A percentile compares a stretch with the other conserved stretches of the same genome.
Conservation (phyloP, 1,140 invertebrate species). For the Tetramorium parvispinum region DNA sequence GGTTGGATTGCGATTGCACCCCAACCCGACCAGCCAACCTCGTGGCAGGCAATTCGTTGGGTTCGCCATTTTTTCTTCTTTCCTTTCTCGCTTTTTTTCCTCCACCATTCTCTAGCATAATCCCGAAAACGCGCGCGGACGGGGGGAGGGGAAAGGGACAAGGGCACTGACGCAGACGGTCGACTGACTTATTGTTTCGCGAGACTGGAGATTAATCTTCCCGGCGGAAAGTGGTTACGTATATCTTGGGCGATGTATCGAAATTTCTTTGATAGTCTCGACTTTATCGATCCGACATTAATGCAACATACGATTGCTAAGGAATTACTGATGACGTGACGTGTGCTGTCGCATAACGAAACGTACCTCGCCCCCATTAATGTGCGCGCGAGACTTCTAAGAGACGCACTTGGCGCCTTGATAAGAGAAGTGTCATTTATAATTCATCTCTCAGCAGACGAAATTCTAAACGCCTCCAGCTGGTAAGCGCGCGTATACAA, state of each 20-base stretch:
- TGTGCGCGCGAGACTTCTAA: conserved; percentile 2
- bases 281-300: background rate
- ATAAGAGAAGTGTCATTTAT: conserved; percentile 55
- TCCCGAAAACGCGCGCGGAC: background rate
- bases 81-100: conserved; percentile 50
- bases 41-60: conserved; percentile 75
- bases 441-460: conserved; percentile 53
- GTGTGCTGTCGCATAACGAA: background rate
- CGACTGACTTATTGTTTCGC: conserved; percentile 56
- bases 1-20: conserved; percentile 72
- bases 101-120: conserved; percentile 4
- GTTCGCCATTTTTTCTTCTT: conserved; percentile 76
- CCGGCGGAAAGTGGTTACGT: conserved; percentile 6
- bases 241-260: conserved; percentile 19
- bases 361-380: background rate
- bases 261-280: conserved; percentile 13
- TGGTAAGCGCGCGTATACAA: conserved; percentile 24
- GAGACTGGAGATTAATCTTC: conserved; percentile 57
- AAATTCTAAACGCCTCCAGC: conserved; percentile 56
- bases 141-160: background rate
- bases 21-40: conserved; percentile 70
- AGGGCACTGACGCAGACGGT: conserved; percentile 22
- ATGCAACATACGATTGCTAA: background rate
- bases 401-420: conserved; percentile 21
- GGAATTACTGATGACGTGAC: background rate